Base-by-base conservation (phyloP, 2,797 vertebrate species). In the Ispidina lecontei region DNA sequence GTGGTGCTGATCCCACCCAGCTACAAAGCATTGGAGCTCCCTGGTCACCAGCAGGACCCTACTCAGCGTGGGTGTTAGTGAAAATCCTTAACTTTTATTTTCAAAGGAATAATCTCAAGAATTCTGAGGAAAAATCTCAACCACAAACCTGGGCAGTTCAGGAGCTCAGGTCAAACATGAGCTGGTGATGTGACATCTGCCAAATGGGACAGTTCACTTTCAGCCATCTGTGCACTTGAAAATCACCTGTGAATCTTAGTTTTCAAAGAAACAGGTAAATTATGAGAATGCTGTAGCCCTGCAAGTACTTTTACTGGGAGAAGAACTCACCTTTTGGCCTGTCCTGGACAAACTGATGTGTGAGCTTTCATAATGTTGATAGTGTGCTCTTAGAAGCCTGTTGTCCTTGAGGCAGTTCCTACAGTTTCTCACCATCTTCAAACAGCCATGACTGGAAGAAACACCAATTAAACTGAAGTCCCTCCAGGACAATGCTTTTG, bases 401-500 rank as follows among this genome's bases (percentile, higher is more conserved):
- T 51, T 68, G 35, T 81, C 92, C 83, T 88, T 90, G 60, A 46
- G 83, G 60, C 28, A 63, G 21, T 33, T 75, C 67, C 47, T 92
- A 39, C 47, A 67, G 52, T 81, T 81, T 76, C 44, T 76, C 37
- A 54, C 71, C 18, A 18, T 84, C 55, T 86, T 96, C 60, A 47
- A 79, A 56, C 21, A 75, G 80, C 60, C 7, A 2, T 75, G 71
- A n/a, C 68, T 92, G 47, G 58, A 72, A 81, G 73, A 91, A 81
- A 90, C 22, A 49, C 65, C 7, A 10, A 52, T 89, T 78, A 78
- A 87, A 75, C 47, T 75, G 70, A 87, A 75, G 85, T 35, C 55
- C 56, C 91, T 94, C 46, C 68, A 78, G 80, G 77, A 77, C 89
- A 70, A 69, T 2, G 6, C 83, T 88, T 89, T 84, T 91, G 76